Percentiles rank a stretch among this genome's conserved stretches.
These are phyloP conservation scores for Poecilia picta DNA, from an alignment of 2,797 vertebrate genomes.

Conservation along the genomic window DNA sequence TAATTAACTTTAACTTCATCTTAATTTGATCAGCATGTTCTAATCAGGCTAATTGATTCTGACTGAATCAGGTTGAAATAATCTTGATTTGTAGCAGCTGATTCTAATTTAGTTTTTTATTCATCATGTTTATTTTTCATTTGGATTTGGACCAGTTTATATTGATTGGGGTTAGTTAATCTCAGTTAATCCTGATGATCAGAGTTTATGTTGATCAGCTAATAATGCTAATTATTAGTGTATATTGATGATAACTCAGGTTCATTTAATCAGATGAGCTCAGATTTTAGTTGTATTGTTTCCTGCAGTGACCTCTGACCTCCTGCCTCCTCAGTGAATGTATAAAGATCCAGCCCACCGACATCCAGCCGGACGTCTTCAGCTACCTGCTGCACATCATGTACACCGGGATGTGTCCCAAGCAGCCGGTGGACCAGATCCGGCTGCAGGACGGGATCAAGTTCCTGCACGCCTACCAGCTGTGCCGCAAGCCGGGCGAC, in stretches of 20 bases:
- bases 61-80: background rate
- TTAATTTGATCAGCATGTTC: background rate
- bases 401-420: conserved; percentile 94
- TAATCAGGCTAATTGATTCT: background rate
- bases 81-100: background rate
- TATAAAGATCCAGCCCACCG: conserved; percentile 97
- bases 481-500: conserved; percentile 85
- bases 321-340: conserved; percentile 85
- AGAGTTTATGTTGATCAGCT: background rate
- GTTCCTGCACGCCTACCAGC: conserved; percentile 94
- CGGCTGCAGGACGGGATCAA: conserved; percentile 95
- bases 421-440: conserved; percentile 90
- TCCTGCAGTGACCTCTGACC: background rate
- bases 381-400: conserved; percentile 98
- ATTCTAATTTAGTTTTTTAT: too few species aligned
- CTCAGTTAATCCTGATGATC: background rate
- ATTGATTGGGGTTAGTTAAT: background rate
- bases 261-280: too few species aligned
- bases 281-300: background rate
- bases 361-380: conserved; percentile 98
- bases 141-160: too few species aligned
- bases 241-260: too few species aligned
- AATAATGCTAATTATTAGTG: too few species aligned
- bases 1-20: too few species aligned
- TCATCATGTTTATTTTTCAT: too few species aligned